phyloP scores from a whole-genome alignment of 2,888 invertebrate species.

The Congeria kusceri region DNA sequence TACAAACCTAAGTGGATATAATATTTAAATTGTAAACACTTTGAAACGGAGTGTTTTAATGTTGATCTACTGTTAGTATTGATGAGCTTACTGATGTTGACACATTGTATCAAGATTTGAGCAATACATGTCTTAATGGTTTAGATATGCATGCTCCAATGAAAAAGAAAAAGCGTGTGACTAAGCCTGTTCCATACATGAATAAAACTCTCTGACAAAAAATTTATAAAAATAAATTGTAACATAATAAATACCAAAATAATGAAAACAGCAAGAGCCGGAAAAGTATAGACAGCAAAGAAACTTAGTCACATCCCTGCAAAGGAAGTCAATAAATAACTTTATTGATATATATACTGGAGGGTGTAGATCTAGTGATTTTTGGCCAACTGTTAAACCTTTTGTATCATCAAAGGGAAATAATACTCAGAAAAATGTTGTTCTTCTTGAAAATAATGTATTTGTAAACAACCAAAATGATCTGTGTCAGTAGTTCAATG shows the following conservation, averaged over 20 bases:
- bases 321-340: slow-evolving; percentile 15
- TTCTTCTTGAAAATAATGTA: slow-evolving; percentile 17
- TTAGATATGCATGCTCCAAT: slow-evolving; percentile 27
- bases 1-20: not conserved
- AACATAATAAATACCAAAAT: not conserved
- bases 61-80: not conserved
- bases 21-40: slow-evolving; percentile 20
- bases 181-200: slow-evolving; percentile 4
- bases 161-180: not conserved
- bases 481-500: slow-evolving; percentile 19
- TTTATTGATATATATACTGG: slow-evolving; percentile 25
- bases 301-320: slow-evolving; percentile 11
- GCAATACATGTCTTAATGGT: not conserved
- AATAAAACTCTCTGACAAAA: not conserved
- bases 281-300: slow-evolving; percentile 2
- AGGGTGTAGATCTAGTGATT: slow-evolving; percentile 16
- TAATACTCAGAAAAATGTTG: slow-evolving; percentile 10
- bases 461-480: slow-evolving; percentile 12
- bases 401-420: slow-evolving; percentile 24
- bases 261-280: not conserved
- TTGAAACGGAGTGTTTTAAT: not conserved
- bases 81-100: not conserved
- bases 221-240: not conserved
- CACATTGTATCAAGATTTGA: not conserved
- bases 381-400: slow-evolving; percentile 29